Percentiles rank a stretch among this genome's conserved stretches.
phyloP scores from a whole-genome alignment of 2,888 invertebrate species.

The Empis livida region DNA sequence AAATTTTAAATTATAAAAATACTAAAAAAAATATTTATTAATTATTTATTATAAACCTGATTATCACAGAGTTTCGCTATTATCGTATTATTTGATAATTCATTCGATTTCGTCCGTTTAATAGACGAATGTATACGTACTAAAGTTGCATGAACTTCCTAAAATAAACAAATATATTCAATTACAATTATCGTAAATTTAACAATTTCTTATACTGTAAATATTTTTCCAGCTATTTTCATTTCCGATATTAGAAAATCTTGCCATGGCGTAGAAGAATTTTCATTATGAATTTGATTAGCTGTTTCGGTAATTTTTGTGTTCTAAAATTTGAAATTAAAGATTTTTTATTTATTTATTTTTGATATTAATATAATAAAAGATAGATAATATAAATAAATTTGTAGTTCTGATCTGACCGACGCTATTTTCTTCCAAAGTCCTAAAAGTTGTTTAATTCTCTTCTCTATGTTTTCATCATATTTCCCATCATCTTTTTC shows the following conservation, averaged over 20 bases:
- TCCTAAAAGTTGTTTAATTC: slow-evolving; percentile 55
- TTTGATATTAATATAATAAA: no score
- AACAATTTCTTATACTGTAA: slow-evolving; percentile 11
- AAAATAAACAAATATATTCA: slow-evolving; percentile 2
- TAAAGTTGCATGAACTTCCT: slow-evolving; percentile 28
- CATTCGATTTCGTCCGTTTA: slow-evolving; percentile 16
- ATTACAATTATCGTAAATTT: background rate
- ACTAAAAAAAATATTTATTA: background rate
- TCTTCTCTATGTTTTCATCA: slow-evolving; percentile 41
- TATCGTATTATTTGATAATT: slow-evolving; percentile 15
- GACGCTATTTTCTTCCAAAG: slow-evolving; percentile 71
- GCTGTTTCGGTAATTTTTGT: slow-evolving; percentile 19
- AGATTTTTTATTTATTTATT: no score
- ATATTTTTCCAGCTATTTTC: slow-evolving; percentile 23
- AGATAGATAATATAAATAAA: no score
- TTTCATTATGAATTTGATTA: slow-evolving; percentile 15
- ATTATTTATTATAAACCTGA: slow-evolving; percentile 18
- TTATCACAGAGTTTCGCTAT: slow-evolving; percentile 24
- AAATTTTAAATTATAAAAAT: background rate
- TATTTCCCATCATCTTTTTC: slow-evolving; percentile 7
- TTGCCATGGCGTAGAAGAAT: slow-evolving; percentile 23
- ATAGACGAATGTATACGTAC: slow-evolving; percentile 22
- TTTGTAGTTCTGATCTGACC: no score
- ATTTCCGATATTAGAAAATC: slow-evolving; percentile 29
- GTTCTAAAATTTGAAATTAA: slow-evolving; percentile 17